Conservation (phyloP, 2,113 vertebrate genomes). For the Pangasianodon gigas region DNA sequence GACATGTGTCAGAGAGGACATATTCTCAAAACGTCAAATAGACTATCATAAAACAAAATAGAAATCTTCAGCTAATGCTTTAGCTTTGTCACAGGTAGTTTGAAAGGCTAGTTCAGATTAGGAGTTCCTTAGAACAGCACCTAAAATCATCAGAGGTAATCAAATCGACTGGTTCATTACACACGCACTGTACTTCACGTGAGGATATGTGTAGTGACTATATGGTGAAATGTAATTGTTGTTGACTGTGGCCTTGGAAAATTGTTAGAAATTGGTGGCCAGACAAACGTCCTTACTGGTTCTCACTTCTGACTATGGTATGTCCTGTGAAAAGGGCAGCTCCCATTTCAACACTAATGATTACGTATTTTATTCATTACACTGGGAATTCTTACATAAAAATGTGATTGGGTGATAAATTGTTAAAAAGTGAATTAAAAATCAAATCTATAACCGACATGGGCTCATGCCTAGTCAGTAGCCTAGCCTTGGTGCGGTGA, state of each 20-base stretch:
- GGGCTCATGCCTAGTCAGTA: constrained; percentile 17
- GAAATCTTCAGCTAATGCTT: not conserved
- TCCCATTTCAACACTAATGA: not conserved
- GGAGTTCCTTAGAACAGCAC: constrained; percentile 52
- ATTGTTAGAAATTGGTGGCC: not conserved
- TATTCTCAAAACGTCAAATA: not conserved
- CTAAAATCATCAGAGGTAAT: constrained; percentile 55
- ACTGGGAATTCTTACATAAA: not conserved
- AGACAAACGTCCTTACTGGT: too few relatives aligned
- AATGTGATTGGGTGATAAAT: constrained; percentile 9
- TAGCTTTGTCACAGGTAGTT: constrained; percentile 2
- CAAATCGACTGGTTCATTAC: constrained; percentile 10
- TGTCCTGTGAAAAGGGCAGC: not conserved
- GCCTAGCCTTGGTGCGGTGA: constrained; percentile 17
- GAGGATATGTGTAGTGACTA: not conserved
- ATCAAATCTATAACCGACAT: constrained; percentile 1
- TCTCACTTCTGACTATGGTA: not conserved
- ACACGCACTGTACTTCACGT: not conserved
- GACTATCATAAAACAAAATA: not conserved
- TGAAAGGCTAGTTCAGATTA: constrained; percentile 16
- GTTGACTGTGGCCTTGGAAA: constrained; percentile 1
- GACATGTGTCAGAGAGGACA: not conserved
- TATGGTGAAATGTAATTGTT: constrained; percentile 6
- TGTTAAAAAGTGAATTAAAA: constrained; percentile 16
- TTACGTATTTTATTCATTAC: constrained; percentile 7